Conservation (phyloP, 1,140 invertebrate species). For the Drosophila auraria region DNA sequence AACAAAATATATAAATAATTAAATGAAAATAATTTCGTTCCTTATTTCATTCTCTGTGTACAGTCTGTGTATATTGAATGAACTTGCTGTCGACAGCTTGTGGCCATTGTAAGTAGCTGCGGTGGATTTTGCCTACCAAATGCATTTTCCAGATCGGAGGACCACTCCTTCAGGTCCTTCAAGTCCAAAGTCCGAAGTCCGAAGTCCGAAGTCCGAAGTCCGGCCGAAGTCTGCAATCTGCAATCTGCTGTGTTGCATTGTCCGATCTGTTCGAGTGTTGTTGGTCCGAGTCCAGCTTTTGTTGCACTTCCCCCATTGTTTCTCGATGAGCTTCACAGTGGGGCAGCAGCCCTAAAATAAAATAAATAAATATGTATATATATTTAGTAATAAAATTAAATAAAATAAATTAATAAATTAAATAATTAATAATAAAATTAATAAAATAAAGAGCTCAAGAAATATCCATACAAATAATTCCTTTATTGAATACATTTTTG, state of each 20-base stretch:
- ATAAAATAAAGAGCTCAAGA: too few relatives aligned
- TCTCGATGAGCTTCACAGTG: conserved; percentile 11
- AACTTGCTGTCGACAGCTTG: conserved; percentile 68
- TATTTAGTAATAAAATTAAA: not conserved
- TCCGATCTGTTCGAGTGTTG: conserved; percentile 29
- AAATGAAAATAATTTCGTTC: not conserved
- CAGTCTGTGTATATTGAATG: not conserved
- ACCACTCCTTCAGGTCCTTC: conserved; percentile 5
- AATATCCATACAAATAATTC: too few relatives aligned
- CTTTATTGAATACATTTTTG: too few relatives aligned
- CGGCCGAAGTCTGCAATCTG: conserved; percentile 17
- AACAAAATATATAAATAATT: too few relatives aligned
- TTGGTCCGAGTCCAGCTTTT: conserved; percentile 11
- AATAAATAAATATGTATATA: not conserved
- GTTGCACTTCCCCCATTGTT: conserved; percentile 12
- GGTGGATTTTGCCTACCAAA: conserved; percentile 17
- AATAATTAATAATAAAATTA: too few relatives aligned
- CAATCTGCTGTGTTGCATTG: conserved; percentile 16
- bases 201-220: conserved; percentile 8
- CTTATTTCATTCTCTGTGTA: not conserved
- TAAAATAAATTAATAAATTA: too few relatives aligned
- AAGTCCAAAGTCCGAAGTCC: not conserved
- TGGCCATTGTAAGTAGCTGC: conserved; percentile 58
- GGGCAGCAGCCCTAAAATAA: not conserved
- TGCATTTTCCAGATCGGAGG: conserved; percentile 31